Base-by-base conservation (phyloP, 2,797 vertebrate species). In the Novumbra hubbsi region DNA sequence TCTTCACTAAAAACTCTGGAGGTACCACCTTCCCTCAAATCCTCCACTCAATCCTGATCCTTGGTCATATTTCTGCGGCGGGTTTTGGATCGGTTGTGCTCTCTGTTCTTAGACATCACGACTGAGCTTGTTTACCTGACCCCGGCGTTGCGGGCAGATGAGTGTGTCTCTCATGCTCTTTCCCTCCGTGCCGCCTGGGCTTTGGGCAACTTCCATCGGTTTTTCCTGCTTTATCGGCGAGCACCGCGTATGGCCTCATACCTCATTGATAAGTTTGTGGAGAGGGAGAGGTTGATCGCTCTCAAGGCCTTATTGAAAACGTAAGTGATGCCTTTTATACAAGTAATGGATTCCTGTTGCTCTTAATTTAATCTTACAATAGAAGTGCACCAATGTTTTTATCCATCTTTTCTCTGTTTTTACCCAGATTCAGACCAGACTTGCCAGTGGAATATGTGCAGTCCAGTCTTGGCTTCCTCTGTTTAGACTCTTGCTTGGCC, bases 221-320 rank as follows among this genome's bases (percentile, higher is more conserved):
- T 98, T 88, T 98, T 98, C 91, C 92, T 93, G 80, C 93, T 98
- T 63, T 96, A 98, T 83, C 88, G 83, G 52, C 82, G 84, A 8
- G 94, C 96, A 0, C 96, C 96, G 0, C 95, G 95, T 74, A 97
- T 97, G 96, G 95, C 95, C 19, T 95, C 95, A 27, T 96, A 96
- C 87, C 95, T 98, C 78, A 96, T 98, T 79, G 96, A 98, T 91
- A 98, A 97, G 92, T 98, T 98, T 90, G 92, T 95, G 78, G 96
- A 98, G 68, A 93, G 96, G 74, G 96, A 97, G 91, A 92, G 96
- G 90, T 96, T 90, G 81, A 64, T 91, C 0, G 96, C 96, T 15
- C 94, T 98, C 87, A 93, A 94, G 89, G 96, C 96, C 76, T 96
- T 98, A 87, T 89, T 97, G 78, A 98, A 98, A 96, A 95, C 96